phyloP scores from a whole-genome alignment of 2,113 vertebrate species.

The Callionymus lyra region DNA sequence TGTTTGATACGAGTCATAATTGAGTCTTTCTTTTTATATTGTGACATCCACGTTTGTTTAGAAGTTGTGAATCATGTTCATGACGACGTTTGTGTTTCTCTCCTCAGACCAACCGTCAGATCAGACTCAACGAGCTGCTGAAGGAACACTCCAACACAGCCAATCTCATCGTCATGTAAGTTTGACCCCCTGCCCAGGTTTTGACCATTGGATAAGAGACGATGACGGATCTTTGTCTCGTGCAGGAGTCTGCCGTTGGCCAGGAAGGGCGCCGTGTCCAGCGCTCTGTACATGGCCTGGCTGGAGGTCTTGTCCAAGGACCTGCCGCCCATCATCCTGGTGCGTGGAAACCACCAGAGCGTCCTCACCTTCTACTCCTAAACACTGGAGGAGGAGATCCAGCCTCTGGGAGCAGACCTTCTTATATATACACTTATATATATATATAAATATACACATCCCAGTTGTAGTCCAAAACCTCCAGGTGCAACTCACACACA shows the following conservation, averaged over 20 bases:
- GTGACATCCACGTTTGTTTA: too few species aligned
- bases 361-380: constrained; percentile 99
- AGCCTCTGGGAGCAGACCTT: constrained; percentile 45
- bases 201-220: neutral
- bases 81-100: constrained; percentile 17
- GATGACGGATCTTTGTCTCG: neutral
- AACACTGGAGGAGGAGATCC: constrained; percentile 19
- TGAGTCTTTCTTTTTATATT: too few species aligned
- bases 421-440: constrained; percentile 7
- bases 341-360: constrained; percentile 97
- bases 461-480: constrained; percentile 20
- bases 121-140: constrained; percentile 90
- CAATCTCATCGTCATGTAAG: constrained; percentile 91
- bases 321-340: constrained; percentile 86
- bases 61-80: too few species aligned
- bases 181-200: neutral
- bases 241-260: constrained; percentile 92
- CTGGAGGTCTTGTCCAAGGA: constrained; percentile 87
- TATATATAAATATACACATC: constrained; percentile 25
- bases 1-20: too few species aligned
- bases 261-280: constrained; percentile 88
- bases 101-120: constrained; percentile 83
- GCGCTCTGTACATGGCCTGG: constrained; percentile 96
- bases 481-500: constrained; percentile 25
- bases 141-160: constrained; percentile 92